phyloP scores from a whole-genome alignment of 2,888 invertebrate species.

The Lochmaea crataegi region DNA sequence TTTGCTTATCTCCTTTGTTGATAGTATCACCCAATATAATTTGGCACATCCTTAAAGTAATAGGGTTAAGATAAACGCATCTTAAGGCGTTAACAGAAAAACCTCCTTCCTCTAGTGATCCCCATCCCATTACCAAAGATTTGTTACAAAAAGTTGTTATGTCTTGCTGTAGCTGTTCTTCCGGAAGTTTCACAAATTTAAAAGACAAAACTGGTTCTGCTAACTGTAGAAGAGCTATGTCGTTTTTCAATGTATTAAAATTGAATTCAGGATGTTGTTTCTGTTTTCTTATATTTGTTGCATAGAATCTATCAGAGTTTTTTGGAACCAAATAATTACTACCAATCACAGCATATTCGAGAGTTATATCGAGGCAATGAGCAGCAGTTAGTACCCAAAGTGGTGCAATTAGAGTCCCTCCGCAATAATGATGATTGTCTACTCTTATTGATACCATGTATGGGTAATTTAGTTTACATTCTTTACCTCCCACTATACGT shows the following conservation, averaged over 20 bases:
- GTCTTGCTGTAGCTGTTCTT: neutral
- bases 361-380: conserved; percentile 24
- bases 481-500: conserved; percentile 8
- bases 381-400: conserved; percentile 39
- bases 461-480: conserved; percentile 20
- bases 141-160: neutral
- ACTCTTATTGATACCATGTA: conserved; percentile 32
- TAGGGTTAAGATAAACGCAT: conserved; percentile 3
- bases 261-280: neutral
- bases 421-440: conserved; percentile 35
- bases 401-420: conserved; percentile 35
- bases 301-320: neutral
- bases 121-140: conserved; percentile 18
- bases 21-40: neutral
- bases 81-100: neutral
- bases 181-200: neutral
- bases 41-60: neutral
- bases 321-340: conserved; percentile 3
- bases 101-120: neutral
- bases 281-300: neutral
- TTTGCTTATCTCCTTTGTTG: neutral
- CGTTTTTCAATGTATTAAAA: neutral
- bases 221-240: conserved; percentile 4
- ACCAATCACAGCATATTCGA: conserved; percentile 2
- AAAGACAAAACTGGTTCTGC: neutral